Conservation (phyloP, 2,113 vertebrate genomes). For the Halichoerus grypus region DNA sequence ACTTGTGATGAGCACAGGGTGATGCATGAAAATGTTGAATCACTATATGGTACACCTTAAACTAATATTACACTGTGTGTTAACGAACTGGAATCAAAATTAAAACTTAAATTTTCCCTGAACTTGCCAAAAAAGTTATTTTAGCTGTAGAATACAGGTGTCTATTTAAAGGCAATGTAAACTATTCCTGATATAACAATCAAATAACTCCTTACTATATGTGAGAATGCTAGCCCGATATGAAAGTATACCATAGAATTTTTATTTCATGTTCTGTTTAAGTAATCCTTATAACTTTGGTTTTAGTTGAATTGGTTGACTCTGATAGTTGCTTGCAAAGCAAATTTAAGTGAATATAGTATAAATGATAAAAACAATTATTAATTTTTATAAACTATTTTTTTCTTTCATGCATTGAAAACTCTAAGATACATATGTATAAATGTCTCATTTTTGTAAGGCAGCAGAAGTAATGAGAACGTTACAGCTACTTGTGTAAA, state of each 20-base stretch:
- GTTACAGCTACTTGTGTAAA: background rate
- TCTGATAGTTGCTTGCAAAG: background rate
- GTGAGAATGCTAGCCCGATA: background rate
- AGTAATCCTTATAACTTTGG: background rate
- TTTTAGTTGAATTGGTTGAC: background rate
- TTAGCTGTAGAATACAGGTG: background rate
- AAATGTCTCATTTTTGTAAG: background rate
- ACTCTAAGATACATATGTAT: background rate
- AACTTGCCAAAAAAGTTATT: background rate
- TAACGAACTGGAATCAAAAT: background rate
- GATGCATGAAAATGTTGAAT: background rate
- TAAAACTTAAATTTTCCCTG: background rate
- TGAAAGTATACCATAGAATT: background rate
- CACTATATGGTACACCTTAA: background rate
- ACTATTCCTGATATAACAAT: background rate
- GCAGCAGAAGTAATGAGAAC: background rate
- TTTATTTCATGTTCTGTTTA: background rate
- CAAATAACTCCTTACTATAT: background rate
- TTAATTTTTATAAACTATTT: background rate
- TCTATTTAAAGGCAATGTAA: background rate
- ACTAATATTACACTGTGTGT: background rate
- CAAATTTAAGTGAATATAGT: conserved; percentile 20
- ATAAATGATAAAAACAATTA: background rate
- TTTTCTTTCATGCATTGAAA: background rate
- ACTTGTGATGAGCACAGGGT: background rate